Conservation (phyloP, 1,140 invertebrate species). For the Scaptomyza hsui region DNA sequence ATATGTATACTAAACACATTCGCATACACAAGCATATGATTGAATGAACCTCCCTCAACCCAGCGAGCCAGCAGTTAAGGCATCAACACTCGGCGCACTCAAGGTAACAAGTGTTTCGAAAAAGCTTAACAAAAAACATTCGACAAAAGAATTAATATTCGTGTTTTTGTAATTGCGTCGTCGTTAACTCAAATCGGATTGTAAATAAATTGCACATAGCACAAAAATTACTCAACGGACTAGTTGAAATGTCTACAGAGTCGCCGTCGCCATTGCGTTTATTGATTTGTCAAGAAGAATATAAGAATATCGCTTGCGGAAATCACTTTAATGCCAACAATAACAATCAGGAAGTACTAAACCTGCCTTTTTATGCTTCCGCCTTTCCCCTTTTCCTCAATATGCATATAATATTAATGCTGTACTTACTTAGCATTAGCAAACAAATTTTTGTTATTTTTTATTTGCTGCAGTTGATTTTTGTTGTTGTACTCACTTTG, state of each 20-base stretch:
- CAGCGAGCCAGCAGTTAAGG: constrained; percentile 40
- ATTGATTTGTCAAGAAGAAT: constrained; percentile 77
- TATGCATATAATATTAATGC: constrained; percentile 4
- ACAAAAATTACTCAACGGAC: constrained; percentile 10
- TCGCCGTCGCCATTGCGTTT: constrained; percentile 42
- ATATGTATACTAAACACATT: constrained; percentile 16
- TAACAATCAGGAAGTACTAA: constrained; percentile 58
- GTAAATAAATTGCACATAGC: constrained; percentile 35
- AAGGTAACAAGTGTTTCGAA: constrained; percentile 78
- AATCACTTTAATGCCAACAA: constrained; percentile 35
- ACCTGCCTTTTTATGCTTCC: constrained; percentile 43
- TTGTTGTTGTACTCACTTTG: constrained; percentile 55
- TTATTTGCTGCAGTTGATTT: background rate
- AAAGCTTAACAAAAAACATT: constrained; percentile 45
- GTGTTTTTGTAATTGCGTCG: constrained; percentile 56
- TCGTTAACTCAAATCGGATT: constrained; percentile 31
- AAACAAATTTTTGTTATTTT: constrained; percentile 14
- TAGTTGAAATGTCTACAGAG: background rate
- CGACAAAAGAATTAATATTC: constrained; percentile 56
- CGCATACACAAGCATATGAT: constrained; percentile 27
- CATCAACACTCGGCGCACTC: constrained; percentile 40
- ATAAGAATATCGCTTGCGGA: constrained; percentile 58
- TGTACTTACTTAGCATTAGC: constrained; percentile 1
- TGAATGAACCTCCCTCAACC: constrained; percentile 80
- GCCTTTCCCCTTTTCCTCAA: constrained; percentile 54